Conservation (phyloP, 2,888 invertebrate species). For the Cataglyphis rosenhaueri region DNA sequence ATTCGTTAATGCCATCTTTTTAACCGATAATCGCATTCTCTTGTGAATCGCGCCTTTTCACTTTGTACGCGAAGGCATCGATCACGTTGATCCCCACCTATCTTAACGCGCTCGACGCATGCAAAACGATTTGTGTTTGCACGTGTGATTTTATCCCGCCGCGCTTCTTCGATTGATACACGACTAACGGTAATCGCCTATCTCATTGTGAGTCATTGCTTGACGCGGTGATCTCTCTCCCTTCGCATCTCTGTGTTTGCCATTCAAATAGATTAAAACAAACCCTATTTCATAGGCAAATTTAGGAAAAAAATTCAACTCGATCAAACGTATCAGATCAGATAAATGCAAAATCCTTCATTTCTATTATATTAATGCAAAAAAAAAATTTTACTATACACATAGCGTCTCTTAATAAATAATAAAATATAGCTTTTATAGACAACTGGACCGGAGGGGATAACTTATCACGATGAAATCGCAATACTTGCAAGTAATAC, state of each 20-base stretch:
- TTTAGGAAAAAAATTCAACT: neutral
- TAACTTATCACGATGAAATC: neutral
- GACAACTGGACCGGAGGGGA: neutral
- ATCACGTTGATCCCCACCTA: constrained; percentile 79
- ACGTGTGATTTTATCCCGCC: constrained; percentile 68
- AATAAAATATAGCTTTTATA: neutral
- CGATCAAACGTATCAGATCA: neutral
- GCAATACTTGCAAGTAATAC: neutral
- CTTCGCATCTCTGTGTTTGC: neutral
- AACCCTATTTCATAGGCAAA: neutral
- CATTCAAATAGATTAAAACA: constrained; percentile 28
- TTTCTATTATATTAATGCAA: neutral
- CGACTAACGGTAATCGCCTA: constrained; percentile 56
- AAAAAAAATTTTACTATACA: neutral
- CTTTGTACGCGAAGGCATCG: constrained; percentile 76
- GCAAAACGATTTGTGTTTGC: constrained; percentile 78
- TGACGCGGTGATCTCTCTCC: neutral
- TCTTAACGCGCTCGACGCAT: constrained; percentile 66
- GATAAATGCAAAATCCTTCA: neutral
- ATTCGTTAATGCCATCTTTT: neutral
- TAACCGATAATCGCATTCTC: constrained; percentile 61
- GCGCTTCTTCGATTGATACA: constrained; percentile 34
- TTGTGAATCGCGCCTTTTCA: constrained; percentile 57
- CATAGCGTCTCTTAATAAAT: neutral
- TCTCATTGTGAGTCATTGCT: constrained; percentile 61